Evolutionary conservation across 2,888 invertebrate species (phyloP).

Genomic region (Geotrupes spiniger): DNA sequence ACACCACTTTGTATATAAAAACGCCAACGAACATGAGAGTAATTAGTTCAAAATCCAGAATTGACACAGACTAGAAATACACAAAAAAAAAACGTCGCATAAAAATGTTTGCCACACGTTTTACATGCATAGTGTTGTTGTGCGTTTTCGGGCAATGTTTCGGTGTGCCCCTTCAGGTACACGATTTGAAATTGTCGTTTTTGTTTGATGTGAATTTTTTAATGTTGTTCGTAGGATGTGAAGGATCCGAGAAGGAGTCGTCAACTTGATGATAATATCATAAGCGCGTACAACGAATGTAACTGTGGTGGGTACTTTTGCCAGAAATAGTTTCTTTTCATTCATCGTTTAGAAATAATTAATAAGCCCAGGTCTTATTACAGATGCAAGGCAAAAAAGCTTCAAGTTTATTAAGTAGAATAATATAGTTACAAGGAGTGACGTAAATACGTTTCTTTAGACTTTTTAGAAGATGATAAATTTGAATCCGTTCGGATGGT

Average conservation of each 20-base stretch:
- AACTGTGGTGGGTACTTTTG: slow-evolving; percentile 32
- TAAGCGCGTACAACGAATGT: slow-evolving; percentile 24
- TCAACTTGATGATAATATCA: slow-evolving; percentile 14
- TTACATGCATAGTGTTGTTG: slow-evolving; percentile 14
- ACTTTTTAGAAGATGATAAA: no score
- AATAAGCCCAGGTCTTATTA: no score
- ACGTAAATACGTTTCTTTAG: no score
- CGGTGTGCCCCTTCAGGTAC: slow-evolving; percentile 18
- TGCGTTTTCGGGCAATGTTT: slow-evolving; percentile 5
- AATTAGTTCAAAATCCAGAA: slow-evolving; percentile 30
- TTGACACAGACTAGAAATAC: slow-evolving; percentile 9
- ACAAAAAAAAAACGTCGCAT: slow-evolving; percentile 5
- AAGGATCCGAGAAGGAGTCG: slow-evolving; percentile 1
- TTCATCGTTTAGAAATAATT: background rate
- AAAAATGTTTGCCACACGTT: background rate
- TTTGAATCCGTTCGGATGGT: no score
- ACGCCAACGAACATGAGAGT: slow-evolving; percentile 27
- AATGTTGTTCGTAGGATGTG: background rate
- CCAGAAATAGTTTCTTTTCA: background rate
- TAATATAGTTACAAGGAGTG: no score
- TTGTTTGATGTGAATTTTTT: background rate
- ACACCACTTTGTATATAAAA: slow-evolving; percentile 37
- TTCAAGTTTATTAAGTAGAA: no score
- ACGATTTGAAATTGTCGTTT: background rate
- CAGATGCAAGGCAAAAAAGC: no score